phyloP scores from a whole-genome alignment of 2,888 invertebrate genomes.

The Rhamnusium bicolor region DNA sequence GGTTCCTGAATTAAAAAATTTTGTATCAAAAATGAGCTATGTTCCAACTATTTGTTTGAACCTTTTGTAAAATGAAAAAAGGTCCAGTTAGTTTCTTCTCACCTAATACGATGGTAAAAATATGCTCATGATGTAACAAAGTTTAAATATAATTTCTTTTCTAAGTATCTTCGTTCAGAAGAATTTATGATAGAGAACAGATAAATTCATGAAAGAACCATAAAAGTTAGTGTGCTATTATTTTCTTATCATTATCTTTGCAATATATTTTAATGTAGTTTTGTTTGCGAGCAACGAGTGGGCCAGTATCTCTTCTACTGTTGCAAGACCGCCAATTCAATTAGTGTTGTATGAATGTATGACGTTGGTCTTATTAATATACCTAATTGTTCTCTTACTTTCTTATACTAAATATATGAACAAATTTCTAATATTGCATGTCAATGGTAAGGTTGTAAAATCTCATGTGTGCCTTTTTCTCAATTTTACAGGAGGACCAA shows the following conservation, averaged over 20 bases:
- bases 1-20: too few relatives aligned
- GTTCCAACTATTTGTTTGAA: too few relatives aligned
- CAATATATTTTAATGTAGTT: neutral
- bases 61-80: too few relatives aligned
- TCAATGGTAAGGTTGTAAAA: too few relatives aligned
- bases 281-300: neutral
- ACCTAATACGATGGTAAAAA: too few relatives aligned
- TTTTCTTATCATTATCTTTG: slow-evolving; percentile 22
- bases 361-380: neutral
- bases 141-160: neutral
- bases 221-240: slow-evolving; percentile 25
- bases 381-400: neutral
- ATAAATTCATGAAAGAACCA: slow-evolving; percentile 15
- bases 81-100: too few relatives aligned
- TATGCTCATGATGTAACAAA: too few relatives aligned
- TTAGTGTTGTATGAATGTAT: slow-evolving; percentile 2
- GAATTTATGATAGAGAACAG: neutral
- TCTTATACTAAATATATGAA: too few relatives aligned
- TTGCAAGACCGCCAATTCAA: neutral
- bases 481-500: too few relatives aligned
- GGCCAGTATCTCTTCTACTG: slow-evolving; percentile 1
- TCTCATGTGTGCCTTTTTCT: too few relatives aligned
- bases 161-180: neutral
- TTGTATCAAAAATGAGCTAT: too few relatives aligned
- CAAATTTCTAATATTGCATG: too few relatives aligned